Conservation (phyloP, 2,888 invertebrate species). For the Pollenia amentaria region DNA sequence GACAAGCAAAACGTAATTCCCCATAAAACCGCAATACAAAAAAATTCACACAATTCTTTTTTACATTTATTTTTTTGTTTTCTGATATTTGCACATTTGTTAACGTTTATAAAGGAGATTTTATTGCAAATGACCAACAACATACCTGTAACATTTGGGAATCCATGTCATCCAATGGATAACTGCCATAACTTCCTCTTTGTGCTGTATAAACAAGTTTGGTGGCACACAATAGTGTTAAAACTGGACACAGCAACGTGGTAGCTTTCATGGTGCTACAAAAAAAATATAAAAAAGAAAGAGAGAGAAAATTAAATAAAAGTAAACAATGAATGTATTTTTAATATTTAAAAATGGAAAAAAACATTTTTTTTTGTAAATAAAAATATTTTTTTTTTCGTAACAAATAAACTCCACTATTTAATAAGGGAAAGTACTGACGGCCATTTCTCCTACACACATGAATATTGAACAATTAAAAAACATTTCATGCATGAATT, state of each 20-base stretch:
- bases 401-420: conserved; percentile 13
- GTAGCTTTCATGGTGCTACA: conserved; percentile 84
- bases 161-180: conserved; percentile 54
- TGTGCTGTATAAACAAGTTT: conserved; percentile 83
- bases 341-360: conserved; percentile 28
- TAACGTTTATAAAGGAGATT: conserved; percentile 7
- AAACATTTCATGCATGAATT: conserved; percentile 8
- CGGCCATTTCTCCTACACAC: not conserved
- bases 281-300: conserved; percentile 66
- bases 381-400: conserved; percentile 5
- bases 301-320: not conserved
- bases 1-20: conserved; percentile 2
- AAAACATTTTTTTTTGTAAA: not conserved
- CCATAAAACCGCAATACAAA: conserved; percentile 48
- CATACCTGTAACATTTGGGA: conserved; percentile 83
- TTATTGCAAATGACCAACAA: conserved; percentile 43
- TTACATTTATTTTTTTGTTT: not conserved
- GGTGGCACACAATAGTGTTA: conserved; percentile 83
- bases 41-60: conserved; percentile 17
- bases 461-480: conserved; percentile 5
- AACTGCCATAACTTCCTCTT: conserved; percentile 76
- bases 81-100: conserved; percentile 9
- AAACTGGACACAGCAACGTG: conserved; percentile 84
- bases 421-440: not conserved
- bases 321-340: conserved; percentile 31